These are phyloP conservation scores for Microcebus griseorufus DNA, from an alignment of 2,113 vertebrate species.

Conservation along the genomic window DNA sequence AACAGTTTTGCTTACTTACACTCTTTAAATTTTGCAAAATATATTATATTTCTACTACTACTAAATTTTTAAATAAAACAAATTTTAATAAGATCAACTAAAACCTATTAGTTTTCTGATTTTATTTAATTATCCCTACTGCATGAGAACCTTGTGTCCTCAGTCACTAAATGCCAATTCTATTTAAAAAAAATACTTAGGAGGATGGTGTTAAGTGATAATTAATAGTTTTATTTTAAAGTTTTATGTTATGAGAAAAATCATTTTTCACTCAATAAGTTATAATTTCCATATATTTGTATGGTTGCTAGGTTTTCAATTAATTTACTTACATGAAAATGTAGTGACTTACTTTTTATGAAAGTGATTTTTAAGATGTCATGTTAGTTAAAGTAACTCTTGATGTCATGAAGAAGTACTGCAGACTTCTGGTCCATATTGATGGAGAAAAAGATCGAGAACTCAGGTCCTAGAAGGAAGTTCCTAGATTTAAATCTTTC, in stretches of 20 bases:
- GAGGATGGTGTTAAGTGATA: not conserved
- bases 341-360: not conserved
- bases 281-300: not conserved
- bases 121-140: conserved; percentile 1
- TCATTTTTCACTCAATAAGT: not conserved
- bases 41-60: not conserved
- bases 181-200: not conserved
- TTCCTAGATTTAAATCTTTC: not conserved
- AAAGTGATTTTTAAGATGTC: not conserved
- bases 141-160: not conserved
- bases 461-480: not conserved
- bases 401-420: not conserved
- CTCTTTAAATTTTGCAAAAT: conserved; percentile 17
- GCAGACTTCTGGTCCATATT: not conserved
- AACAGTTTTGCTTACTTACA: not conserved
- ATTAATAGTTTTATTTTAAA: not conserved
- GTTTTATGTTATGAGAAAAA: not conserved
- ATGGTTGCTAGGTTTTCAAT: not conserved
- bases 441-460: not conserved
- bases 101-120: not conserved
- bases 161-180: not conserved
- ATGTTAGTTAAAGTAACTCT: not conserved
- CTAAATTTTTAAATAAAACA: conserved; percentile 33
- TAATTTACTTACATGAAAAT: conserved; percentile 11
- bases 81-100: not conserved